A percentile compares a stretch with the other conserved stretches of the same genome.
Conservation (phyloP, 1,140 invertebrate species). For the Pristionchus pacificus region DNA sequence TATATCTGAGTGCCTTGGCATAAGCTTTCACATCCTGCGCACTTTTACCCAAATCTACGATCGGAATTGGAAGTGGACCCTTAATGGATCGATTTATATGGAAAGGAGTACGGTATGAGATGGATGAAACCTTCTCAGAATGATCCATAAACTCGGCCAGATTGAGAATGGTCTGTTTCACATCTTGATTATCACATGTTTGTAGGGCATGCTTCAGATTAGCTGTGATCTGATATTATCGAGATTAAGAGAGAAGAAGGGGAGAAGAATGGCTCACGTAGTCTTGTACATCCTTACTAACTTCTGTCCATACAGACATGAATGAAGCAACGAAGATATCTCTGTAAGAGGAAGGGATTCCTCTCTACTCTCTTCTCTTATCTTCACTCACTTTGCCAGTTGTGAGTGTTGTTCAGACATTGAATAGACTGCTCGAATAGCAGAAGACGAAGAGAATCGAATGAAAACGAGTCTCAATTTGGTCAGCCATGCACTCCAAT, state of each 20-base stretch:
- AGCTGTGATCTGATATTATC: neutral
- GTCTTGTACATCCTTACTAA: conserved; percentile 74
- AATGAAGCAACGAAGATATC: conserved; percentile 92
- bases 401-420: conserved; percentile 90
- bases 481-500: conserved; percentile 95
- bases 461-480: conserved; percentile 59
- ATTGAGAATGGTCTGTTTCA: conserved; percentile 94
- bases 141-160: conserved; percentile 99
- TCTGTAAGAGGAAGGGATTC: neutral
- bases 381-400: conserved; percentile 66
- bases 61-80: conserved; percentile 83
- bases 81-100: conserved; percentile 47
- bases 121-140: conserved; percentile 74
- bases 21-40: conserved; percentile 70
- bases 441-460: conserved; percentile 67
- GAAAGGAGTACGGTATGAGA: conserved; percentile 4
- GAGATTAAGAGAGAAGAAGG: conserved; percentile 1
- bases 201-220: conserved; percentile 70
- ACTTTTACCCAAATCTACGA: conserved; percentile 68
- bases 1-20: conserved; percentile 96
- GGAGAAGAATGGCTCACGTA: conserved; percentile 61
- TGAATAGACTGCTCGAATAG: conserved; percentile 79
- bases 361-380: conserved; percentile 11
- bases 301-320: conserved; percentile 95
- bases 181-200: conserved; percentile 87